These are phyloP conservation scores for Dallia pectoralis DNA, from an alignment of 2,797 vertebrate genomes.

Conservation along the genomic window DNA sequence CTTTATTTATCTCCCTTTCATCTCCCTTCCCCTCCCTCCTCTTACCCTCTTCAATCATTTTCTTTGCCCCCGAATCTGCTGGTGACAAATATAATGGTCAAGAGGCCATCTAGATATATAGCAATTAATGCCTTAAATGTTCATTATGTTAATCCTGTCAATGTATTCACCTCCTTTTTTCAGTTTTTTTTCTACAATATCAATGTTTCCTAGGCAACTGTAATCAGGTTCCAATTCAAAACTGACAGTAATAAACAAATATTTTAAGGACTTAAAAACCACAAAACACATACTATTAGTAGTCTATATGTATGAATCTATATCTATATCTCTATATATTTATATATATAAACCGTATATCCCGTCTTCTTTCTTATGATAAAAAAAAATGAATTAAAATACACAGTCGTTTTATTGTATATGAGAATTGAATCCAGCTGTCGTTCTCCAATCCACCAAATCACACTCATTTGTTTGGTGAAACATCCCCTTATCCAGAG, in stretches of 20 bases:
- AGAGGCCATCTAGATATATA: neutral
- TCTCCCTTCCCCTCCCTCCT: neutral
- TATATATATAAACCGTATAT: neutral
- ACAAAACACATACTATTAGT: neutral
- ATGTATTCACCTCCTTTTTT: neutral
- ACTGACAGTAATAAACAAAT: neutral
- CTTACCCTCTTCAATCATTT: neutral
- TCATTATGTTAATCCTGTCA: neutral
- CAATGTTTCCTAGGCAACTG: neutral
- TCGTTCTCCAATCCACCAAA: constrained; percentile 28
- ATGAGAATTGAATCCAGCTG: neutral
- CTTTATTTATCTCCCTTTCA: constrained; percentile 14
- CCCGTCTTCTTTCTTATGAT: neutral
- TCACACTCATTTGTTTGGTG: neutral
- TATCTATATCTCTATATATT: neutral
- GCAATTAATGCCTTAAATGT: no score
- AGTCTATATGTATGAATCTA: neutral
- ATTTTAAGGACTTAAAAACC: neutral
- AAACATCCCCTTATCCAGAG: constrained; percentile 21
- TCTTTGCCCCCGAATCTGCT: neutral
- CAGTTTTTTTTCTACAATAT: neutral
- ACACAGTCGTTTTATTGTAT: neutral
- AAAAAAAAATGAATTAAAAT: neutral
- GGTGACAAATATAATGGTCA: neutral
- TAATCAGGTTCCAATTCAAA: neutral